Conservation (phyloP, 1,140 invertebrate species). For the Uloborus diversus region DNA sequence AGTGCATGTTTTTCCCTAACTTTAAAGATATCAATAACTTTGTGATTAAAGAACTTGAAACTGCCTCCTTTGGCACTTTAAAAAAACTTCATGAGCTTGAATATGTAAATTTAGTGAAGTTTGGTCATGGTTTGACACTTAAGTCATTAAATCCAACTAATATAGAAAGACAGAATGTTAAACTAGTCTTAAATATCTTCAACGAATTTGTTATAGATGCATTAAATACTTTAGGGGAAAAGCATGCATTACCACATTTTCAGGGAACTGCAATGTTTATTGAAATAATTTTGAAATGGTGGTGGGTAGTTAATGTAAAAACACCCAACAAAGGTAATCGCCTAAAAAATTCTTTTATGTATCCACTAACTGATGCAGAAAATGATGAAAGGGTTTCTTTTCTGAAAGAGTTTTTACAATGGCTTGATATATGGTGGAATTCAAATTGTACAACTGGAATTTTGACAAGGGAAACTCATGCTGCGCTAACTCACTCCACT, state of each 20-base stretch:
- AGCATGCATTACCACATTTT: background rate
- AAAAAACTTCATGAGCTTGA: slow-evolving; percentile 19
- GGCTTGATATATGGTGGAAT: background rate
- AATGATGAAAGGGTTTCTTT: background rate
- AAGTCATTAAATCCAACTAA: slow-evolving; percentile 33
- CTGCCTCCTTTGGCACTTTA: slow-evolving; percentile 9
- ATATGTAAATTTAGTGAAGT: slow-evolving; percentile 28
- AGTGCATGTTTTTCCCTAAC: background rate
- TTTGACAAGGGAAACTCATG: background rate
- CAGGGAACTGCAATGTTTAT: slow-evolving; percentile 40
- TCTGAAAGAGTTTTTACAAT: background rate
- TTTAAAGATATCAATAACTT: background rate
- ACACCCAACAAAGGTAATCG: no score
- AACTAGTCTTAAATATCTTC: slow-evolving; percentile 51
- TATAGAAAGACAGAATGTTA: slow-evolving; percentile 57
- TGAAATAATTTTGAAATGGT: slow-evolving; percentile 44
- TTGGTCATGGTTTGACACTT: slow-evolving; percentile 16
- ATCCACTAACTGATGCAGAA: background rate
- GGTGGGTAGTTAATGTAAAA: no score
- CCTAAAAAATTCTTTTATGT: background rate
- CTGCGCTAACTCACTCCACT: background rate
- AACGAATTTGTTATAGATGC: slow-evolving; percentile 38
- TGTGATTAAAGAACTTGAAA: background rate
- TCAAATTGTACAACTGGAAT: background rate
- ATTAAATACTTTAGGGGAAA: slow-evolving; percentile 8